Evolutionary conservation across 2,797 vertebrate species (phyloP).

Genomic region (Varecia variegata): DNA sequence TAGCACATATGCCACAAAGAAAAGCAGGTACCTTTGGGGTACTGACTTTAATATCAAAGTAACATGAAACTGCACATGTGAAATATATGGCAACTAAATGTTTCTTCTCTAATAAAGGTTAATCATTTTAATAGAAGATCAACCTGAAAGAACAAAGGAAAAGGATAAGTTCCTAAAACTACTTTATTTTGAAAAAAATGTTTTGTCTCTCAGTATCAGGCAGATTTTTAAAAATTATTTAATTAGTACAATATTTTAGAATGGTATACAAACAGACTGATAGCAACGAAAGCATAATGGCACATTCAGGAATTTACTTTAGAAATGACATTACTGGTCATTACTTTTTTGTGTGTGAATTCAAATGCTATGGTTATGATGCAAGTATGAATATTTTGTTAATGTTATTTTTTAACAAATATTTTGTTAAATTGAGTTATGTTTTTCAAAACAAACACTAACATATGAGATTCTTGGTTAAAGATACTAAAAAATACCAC

Average conservation of each 20-base stretch:
- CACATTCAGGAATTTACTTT: background rate
- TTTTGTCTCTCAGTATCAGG: background rate
- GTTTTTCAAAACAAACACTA: conserved; percentile 31
- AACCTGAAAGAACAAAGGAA: background rate
- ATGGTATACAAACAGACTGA: background rate
- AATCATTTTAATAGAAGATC: conserved; percentile 14
- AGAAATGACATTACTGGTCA: background rate
- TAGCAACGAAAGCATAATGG: background rate
- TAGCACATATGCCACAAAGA: background rate
- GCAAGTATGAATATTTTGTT: conserved; percentile 9
- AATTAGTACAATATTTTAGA: background rate
- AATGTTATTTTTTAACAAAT: conserved; percentile 24
- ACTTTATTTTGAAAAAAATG: background rate
- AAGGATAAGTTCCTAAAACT: background rate
- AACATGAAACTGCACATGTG: background rate
- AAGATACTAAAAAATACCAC: background rate
- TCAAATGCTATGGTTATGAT: conserved; percentile 1
- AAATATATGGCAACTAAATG: background rate
- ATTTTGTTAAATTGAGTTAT: conserved; percentile 30
- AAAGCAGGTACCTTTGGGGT: background rate
- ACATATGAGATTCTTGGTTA: background rate
- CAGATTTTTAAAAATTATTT: background rate
- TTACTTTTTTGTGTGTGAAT: background rate
- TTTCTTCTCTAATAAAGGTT: conserved; percentile 26
- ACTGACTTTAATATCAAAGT: background rate